Evolutionary conservation across 2,797 vertebrate genomes (phyloP), one percentile per base, ranked within the genome.

Genomic region (Etheostoma perlongum): DNA sequence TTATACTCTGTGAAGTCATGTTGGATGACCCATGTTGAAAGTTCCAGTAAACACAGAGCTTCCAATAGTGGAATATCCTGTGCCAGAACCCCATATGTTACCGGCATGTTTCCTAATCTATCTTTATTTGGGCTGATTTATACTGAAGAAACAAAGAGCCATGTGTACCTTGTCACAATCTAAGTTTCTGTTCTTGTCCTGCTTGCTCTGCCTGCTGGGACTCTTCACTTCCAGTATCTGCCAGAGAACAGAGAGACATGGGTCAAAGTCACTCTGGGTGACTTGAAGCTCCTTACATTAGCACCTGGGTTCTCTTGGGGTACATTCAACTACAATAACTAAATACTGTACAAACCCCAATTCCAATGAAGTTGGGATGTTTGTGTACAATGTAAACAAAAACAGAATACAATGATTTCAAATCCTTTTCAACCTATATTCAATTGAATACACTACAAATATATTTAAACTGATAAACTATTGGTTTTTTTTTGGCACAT

Each of bases 221-320:
- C 96, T 98, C 94, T 97, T 99, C 80, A 97, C 96, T 89, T 99
- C 97, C 89, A 98, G 94, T 85, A 97, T 95, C 98, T 99, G 94
- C 87, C 63, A 65, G 64, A 11, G 0, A 59, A 33, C 16, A 87
- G 36, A 64, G 42, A 25, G 58, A 73, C 13, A 59, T 0, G 4
- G 42, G 47, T 67, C 48, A 84, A 2, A 36, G 19, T 72, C 51
- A 36, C 33, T 23, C n/a, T 11, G 51, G 15, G 21, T 14, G 21
- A 46, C 48, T 0, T 27, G 16, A 3, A 25, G 16, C 7, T 27
- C 19, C 7, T 65, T 2, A 27, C 49, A 42, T 23, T 2, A 16
- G 52, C 5, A 49, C 9, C n/a, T 42, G 8, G n/a, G 2, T 7
- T 48, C 27, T 1, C 48, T 33, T 27, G 9, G 63, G 47, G 11